Base-by-base conservation (phyloP, 1,140 invertebrate species). In the Brachionus koreanus region DNA sequence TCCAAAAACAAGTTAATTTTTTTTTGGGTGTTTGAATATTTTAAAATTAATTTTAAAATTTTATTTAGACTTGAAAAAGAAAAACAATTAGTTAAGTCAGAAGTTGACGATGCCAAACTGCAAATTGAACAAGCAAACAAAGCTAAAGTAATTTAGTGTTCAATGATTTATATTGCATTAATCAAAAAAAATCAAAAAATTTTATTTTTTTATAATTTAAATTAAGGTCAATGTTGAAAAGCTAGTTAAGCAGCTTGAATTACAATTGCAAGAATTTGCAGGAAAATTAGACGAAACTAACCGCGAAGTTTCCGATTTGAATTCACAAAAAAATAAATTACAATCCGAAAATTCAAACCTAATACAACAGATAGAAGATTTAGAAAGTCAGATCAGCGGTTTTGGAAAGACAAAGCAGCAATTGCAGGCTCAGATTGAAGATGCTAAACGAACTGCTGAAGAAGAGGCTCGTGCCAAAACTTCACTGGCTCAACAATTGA, bases 1-100 rank as follows among this genome's bases (percentile, higher is more conserved):
- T 92, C 95, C 87, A 98, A 98, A 91, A 94, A 94, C 88, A 98
- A 97, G 96, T 97, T 90, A 92, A 93, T 93, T 89, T 23, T n/a
- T 25, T 42, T 19, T 19, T 42, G n/a, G n/a, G n/a, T n/a, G n/a
- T 81, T 52, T 49, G 67, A n/a, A 0, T 6, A 42, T 42, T n/a
- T 16, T 49, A 9, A 12, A 0, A 35, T 33, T 35, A 29, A 16
- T 43, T 25, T 43, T n/a, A 67, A 43, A 33, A 33, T 39, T 23
- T 46, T 42, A 39, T 10, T 23, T 7, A 82, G 67, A 67, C 65
- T 82, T 10, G 82, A 82, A 75, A 82, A 82, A 74, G 82, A 82
- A 43, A 82, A 82, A 82, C 43, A 39, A 72, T 5, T 49, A 1
- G 92, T 94, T 90, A 93, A 95, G 89, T 93, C 93, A 88, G 96